A percentile compares a stretch with the other conserved stretches of the same genome.
phyloP scores from a whole-genome alignment of 2,113 vertebrate genomes.

The Ascaphus truei region DNA sequence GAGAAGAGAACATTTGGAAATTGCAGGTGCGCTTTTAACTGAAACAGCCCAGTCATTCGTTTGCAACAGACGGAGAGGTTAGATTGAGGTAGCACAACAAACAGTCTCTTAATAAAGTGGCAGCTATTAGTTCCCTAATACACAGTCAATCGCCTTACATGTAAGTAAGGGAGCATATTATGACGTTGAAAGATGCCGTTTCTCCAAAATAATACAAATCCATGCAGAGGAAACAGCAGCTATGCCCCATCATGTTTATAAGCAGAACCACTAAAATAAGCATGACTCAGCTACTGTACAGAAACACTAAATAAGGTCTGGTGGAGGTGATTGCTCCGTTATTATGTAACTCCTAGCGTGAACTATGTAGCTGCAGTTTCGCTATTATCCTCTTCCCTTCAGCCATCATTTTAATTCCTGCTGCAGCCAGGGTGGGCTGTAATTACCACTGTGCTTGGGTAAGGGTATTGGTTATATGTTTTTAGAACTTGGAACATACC shows the following conservation, averaged over 20 bases:
- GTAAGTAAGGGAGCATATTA: no score
- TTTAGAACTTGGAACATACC: neutral
- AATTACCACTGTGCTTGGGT: neutral
- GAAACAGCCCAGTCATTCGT: neutral
- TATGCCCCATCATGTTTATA: no score
- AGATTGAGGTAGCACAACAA: no score
- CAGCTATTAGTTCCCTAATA: no score
- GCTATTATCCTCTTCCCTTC: neutral
- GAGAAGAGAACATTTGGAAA: neutral
- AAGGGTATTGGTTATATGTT: neutral
- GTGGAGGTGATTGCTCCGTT: constrained; percentile 11
- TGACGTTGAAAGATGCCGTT: no score
- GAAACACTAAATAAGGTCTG: neutral
- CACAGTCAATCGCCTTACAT: no score
- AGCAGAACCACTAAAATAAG: neutral
- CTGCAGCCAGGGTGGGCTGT: neutral
- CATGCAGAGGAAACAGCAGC: no score
- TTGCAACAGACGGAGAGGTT: no score
- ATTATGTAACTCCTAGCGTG: constrained; percentile 10
- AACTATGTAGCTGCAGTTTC: constrained; percentile 7
- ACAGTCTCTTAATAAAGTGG: no score
- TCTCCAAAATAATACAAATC: no score
- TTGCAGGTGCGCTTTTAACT: neutral
- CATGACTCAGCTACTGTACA: neutral
- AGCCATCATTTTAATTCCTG: constrained; percentile 8